Conservation (phyloP, 2,797 vertebrate genomes). For the Miichthys miiuy region DNA sequence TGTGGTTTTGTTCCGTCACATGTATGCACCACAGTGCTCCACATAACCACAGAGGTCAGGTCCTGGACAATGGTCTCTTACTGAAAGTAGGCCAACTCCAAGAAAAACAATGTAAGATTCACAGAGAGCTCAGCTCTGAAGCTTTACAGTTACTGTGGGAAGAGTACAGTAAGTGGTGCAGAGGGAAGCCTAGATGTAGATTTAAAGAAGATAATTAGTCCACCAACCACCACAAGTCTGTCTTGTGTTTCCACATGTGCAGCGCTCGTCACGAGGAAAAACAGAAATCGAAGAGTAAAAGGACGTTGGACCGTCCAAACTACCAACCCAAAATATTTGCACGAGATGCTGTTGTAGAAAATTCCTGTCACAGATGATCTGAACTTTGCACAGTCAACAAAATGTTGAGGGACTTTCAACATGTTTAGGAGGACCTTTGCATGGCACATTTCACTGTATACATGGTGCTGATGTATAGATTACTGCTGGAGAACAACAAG, state of each 20-base stretch:
- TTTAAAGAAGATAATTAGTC: background rate
- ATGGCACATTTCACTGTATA: background rate
- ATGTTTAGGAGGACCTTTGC: background rate
- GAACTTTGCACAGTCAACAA: background rate
- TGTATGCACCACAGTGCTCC: background rate
- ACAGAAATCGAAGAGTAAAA: background rate
- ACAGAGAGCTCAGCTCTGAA: conserved; percentile 2
- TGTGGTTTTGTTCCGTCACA: conserved; percentile 23
- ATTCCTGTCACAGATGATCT: conserved; percentile 6
- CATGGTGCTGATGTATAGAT: background rate
- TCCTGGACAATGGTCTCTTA: conserved; percentile 14
- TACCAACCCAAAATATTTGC: conserved; percentile 34
- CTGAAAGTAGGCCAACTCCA: conserved; percentile 32
- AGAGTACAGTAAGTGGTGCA: background rate
- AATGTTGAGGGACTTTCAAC: background rate
- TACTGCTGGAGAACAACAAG: no score
- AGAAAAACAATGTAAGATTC: conserved; percentile 35
- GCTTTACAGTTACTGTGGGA: background rate
- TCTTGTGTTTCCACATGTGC: background rate
- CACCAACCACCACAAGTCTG: background rate
- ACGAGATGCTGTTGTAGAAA: background rate
- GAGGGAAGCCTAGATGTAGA: background rate
- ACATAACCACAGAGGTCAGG: conserved; percentile 6
- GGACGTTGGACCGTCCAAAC: conserved; percentile 40
- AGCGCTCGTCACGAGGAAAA: background rate